phyloP scores from a whole-genome alignment of 2,888 invertebrate genomes.

The Apamea crenata region DNA sequence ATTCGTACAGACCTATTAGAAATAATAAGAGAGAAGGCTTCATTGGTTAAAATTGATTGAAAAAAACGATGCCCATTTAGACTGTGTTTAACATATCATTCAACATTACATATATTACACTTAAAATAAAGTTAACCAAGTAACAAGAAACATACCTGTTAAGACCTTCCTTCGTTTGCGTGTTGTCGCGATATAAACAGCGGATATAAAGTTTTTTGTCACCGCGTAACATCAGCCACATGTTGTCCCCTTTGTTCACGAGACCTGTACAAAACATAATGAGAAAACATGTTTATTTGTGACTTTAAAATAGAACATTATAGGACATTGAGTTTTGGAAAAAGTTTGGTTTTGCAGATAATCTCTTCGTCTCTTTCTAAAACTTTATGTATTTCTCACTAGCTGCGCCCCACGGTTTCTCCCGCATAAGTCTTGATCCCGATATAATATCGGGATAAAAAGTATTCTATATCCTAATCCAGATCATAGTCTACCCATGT shows the following conservation, averaged over 20 bases:
- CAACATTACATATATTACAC: not conserved
- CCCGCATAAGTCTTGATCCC: not conserved
- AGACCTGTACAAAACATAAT: constrained; percentile 62
- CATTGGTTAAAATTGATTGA: not conserved
- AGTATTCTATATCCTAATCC: not conserved
- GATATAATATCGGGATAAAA: not conserved
- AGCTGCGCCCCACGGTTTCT: not conserved
- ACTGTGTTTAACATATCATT: not conserved
- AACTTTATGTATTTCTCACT: not conserved
- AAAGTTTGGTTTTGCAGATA: not conserved
- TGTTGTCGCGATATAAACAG: constrained; percentile 67
- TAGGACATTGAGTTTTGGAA: not conserved
- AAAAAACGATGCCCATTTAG: not conserved
- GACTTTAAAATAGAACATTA: not conserved
- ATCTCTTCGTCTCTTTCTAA: too few relatives aligned
- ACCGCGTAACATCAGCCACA: constrained; percentile 62
- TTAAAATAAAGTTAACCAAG: constrained; percentile 33
- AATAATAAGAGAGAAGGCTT: not conserved
- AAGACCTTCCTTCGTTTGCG: constrained; percentile 29
- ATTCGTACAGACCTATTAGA: not conserved
- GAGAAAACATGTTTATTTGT: not conserved
- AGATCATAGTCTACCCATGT: too few relatives aligned
- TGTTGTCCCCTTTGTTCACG: constrained; percentile 64
- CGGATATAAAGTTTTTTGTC: constrained; percentile 64
- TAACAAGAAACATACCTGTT: constrained; percentile 63